These are phyloP conservation scores for Salarias fasciatus DNA, from an alignment of 2,797 vertebrate genomes.

Conservation along the genomic window DNA sequence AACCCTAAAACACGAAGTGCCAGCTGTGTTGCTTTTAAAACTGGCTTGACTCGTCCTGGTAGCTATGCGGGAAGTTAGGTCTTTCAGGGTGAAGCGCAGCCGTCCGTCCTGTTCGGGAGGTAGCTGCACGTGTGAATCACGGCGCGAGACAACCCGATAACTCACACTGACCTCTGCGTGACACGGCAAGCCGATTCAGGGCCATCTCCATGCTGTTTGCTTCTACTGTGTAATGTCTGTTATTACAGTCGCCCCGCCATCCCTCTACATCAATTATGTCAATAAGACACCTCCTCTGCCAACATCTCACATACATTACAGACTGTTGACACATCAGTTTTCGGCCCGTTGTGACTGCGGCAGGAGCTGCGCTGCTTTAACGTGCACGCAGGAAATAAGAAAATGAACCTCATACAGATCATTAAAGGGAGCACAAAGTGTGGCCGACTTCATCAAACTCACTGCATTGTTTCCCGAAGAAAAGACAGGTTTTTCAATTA, in stretches of 20 bases:
- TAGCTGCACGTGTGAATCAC: constrained; percentile 23
- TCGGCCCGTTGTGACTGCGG: constrained; percentile 30
- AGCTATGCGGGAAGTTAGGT: constrained; percentile 11
- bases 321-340: constrained; percentile 64
- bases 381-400: constrained; percentile 21
- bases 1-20: not conserved
- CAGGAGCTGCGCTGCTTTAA: constrained; percentile 5
- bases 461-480: not conserved
- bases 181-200: constrained; percentile 45
- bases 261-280: constrained; percentile 69
- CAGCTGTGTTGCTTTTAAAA: not conserved
- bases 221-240: constrained; percentile 52
- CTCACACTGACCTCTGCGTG: constrained; percentile 47
- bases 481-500: constrained; percentile 1
- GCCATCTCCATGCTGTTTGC: constrained; percentile 40
- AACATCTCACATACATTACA: constrained; percentile 54
- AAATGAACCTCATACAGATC: constrained; percentile 35
- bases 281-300: constrained; percentile 57
- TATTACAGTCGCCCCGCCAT: constrained; percentile 56
- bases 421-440: constrained; percentile 29
- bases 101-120: constrained; percentile 32
- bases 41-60: not conserved
- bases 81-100: constrained; percentile 7
- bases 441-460: constrained; percentile 6
- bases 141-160: constrained; percentile 42